Percentiles rank a stretch among this genome's conserved stretches.
These are phyloP conservation scores for Varecia variegata DNA, from an alignment of 2,797 vertebrate genomes.

Conservation along the genomic window DNA sequence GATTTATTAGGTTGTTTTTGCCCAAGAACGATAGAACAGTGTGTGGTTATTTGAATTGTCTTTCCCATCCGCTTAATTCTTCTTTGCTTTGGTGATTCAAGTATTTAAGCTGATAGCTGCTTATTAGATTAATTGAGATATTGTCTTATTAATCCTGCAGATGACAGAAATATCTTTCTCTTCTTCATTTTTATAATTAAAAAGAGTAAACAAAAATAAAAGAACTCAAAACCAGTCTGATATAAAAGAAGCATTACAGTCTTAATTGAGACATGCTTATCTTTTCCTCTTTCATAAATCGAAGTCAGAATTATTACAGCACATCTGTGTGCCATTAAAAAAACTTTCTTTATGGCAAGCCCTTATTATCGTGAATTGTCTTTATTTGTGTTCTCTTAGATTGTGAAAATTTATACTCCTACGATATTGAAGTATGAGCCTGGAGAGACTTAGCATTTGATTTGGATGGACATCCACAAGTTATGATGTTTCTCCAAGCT, in stretches of 20 bases:
- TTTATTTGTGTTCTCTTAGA: neutral
- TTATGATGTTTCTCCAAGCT: neutral
- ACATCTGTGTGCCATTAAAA: neutral
- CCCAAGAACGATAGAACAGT: conserved; percentile 41
- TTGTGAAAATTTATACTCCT: neutral
- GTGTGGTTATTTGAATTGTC: conserved; percentile 49
- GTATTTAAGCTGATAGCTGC: conserved; percentile 38
- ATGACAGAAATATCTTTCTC: conserved; percentile 26
- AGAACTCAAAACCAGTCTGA: neutral
- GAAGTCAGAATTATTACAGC: neutral
- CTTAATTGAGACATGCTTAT: neutral
- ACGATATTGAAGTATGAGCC: neutral
- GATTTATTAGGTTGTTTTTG: conserved; percentile 71
- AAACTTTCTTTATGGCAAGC: neutral
- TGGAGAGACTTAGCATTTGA: neutral
- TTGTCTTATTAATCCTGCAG: conserved; percentile 46
- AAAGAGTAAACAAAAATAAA: conserved; percentile 5
- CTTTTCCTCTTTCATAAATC: neutral
- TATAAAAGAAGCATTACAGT: neutral
- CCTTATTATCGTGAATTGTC: neutral
- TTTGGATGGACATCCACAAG: neutral
- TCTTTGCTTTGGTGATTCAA: conserved; percentile 60
- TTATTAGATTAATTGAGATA: conserved; percentile 48
- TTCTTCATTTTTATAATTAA: conserved; percentile 21
- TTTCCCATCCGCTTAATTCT: conserved; percentile 47